Percentiles rank a stretch among this genome's conserved stretches.
Conservation (phyloP, 2,888 invertebrate genomes). For the Ceraclea dissimilis region DNA sequence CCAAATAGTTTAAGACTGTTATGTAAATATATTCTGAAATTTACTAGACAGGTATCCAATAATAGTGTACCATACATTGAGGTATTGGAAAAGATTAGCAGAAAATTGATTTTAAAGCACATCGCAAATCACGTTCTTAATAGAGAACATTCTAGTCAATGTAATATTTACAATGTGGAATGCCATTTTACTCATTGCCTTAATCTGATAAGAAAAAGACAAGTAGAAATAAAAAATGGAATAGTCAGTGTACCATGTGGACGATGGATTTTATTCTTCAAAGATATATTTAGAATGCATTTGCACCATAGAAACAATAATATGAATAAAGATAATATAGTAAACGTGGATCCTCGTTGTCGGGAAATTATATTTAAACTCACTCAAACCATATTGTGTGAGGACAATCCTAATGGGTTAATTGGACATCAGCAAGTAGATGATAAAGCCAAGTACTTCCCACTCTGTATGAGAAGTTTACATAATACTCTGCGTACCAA, state of each 20-base stretch:
- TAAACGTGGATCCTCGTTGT: slow-evolving; percentile 36
- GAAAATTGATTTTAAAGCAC: slow-evolving; percentile 36
- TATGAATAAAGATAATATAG: slow-evolving; percentile 28
- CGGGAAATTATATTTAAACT: slow-evolving; percentile 34
- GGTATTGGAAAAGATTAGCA: slow-evolving; percentile 34
- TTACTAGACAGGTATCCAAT: slow-evolving; percentile 33
- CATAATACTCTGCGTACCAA: slow-evolving; percentile 45
- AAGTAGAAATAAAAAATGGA: slow-evolving; percentile 47
- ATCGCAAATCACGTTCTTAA: slow-evolving; percentile 36
- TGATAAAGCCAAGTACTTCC: slow-evolving; percentile 40
- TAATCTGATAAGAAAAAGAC: slow-evolving; percentile 44
- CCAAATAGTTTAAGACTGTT: slow-evolving; percentile 38
- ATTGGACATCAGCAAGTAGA: slow-evolving; percentile 39
- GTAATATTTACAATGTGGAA: slow-evolving; percentile 33
- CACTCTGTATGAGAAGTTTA: slow-evolving; percentile 59
- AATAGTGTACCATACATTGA: slow-evolving; percentile 28
- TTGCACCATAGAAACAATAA: slow-evolving; percentile 34
- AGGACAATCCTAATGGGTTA: slow-evolving; percentile 26
- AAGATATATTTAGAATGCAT: slow-evolving; percentile 42
- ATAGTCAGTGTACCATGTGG: slow-evolving; percentile 47
- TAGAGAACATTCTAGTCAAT: slow-evolving; percentile 30
- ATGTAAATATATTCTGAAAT: slow-evolving; percentile 36
- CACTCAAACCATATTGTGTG: slow-evolving; percentile 28
- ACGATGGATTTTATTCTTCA: slow-evolving; percentile 47
- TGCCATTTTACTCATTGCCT: slow-evolving; percentile 51